These are phyloP conservation scores for Serinus canaria DNA, from an alignment of 2,113 vertebrate genomes.

Conservation along the genomic window DNA sequence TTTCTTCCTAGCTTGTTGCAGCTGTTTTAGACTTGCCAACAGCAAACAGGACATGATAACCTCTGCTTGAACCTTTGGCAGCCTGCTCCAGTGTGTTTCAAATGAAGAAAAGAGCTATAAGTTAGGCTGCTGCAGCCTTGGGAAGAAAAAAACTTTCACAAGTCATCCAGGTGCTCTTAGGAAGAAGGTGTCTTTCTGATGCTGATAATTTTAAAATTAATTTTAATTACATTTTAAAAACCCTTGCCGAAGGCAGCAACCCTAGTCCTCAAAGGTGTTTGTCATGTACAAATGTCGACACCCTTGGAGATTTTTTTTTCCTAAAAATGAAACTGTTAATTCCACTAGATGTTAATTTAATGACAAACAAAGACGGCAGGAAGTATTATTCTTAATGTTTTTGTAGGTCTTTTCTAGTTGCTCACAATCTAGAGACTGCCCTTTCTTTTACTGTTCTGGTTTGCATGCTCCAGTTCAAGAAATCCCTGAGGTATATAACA, in stretches of 20 bases:
- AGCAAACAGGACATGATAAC: background rate
- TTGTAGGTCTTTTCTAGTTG: background rate
- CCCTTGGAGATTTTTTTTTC: background rate
- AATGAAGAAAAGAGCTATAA: background rate
- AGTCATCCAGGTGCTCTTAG: background rate
- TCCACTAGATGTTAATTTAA: background rate
- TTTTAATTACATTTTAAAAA: background rate
- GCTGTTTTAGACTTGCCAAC: background rate
- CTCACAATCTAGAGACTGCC: background rate
- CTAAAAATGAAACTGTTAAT: background rate
- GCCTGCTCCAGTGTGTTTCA: background rate
- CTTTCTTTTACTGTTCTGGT: background rate
- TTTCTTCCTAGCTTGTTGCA: background rate
- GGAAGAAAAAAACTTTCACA: background rate
- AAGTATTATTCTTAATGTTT: background rate
- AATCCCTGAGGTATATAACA: background rate
- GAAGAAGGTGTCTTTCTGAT: background rate
- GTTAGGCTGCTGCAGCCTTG: background rate
- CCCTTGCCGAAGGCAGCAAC: background rate
- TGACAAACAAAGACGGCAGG: background rate
- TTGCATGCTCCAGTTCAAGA: background rate
- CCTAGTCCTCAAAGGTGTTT: background rate
- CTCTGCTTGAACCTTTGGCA: background rate
- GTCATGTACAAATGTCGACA: background rate
- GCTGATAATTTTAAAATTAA: background rate